A percentile compares a stretch with the other conserved stretches of the same genome.
Conservation (phyloP, 2,888 invertebrate genomes). For the Macrophya annulata region DNA sequence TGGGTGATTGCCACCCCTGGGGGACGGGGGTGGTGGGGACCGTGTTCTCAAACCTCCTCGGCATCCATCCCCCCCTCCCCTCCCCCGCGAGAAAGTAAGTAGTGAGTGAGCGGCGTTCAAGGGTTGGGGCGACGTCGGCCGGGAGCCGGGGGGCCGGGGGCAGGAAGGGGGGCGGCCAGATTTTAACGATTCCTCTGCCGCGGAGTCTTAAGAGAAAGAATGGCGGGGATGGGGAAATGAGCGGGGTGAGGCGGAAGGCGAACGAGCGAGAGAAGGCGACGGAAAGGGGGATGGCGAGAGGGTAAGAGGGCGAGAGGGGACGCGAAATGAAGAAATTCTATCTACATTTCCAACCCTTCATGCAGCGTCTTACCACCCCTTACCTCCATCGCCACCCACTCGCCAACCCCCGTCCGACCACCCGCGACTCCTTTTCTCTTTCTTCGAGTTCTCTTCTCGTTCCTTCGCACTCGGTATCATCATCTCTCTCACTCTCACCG, state of each 20-base stretch:
- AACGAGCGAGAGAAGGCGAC: slow-evolving; percentile 57
- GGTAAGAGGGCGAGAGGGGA: slow-evolving; percentile 68
- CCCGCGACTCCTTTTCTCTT: slow-evolving; percentile 63
- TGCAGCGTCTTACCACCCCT: slow-evolving; percentile 77
- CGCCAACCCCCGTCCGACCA: slow-evolving; percentile 62
- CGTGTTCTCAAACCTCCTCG: slow-evolving; percentile 61
- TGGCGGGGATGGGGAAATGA: slow-evolving; percentile 77
- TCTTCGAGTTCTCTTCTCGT: slow-evolving; percentile 66
- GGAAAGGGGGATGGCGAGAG: slow-evolving; percentile 62
- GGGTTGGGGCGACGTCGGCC: slow-evolving; percentile 71
- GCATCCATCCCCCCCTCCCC: slow-evolving; percentile 63
- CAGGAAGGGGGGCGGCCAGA: slow-evolving; percentile 77
- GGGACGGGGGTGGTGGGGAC: slow-evolving; percentile 48
- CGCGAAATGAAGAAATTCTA: slow-evolving; percentile 84
- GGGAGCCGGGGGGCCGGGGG: slow-evolving; percentile 62
- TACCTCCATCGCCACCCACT: slow-evolving; percentile 61
- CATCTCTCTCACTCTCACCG: slow-evolving; percentile 57
- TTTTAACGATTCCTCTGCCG: slow-evolving; percentile 80
- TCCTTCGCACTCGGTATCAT: slow-evolving; percentile 58
- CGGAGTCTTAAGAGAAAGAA: slow-evolving; percentile 80
- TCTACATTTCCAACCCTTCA: slow-evolving; percentile 82
- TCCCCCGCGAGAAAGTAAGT: slow-evolving; percentile 72
- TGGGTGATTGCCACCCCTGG: slow-evolving; percentile 67
- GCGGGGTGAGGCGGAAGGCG: slow-evolving; percentile 71
- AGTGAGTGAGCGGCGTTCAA: slow-evolving; percentile 75